These are phyloP conservation scores for Andrena camellia DNA, from an alignment of 2,888 invertebrate genomes.

Conservation along the genomic window DNA sequence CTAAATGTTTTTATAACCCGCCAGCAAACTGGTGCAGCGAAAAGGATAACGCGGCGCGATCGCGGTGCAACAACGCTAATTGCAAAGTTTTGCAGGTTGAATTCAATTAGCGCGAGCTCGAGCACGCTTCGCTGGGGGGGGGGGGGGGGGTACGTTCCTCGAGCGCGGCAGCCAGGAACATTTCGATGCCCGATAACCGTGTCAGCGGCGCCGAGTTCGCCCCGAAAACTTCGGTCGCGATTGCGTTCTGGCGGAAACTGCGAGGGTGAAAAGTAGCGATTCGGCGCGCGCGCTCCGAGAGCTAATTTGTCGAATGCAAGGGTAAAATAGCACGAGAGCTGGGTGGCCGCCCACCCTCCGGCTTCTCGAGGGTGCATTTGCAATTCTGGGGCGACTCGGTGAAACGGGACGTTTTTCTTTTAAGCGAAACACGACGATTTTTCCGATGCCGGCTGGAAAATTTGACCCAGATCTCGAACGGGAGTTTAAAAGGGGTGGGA, in stretches of 20 bases:
- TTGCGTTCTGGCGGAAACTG: conserved; percentile 20
- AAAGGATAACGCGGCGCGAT: neutral
- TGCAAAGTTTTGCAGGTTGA: neutral
- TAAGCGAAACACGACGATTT: conserved; percentile 9
- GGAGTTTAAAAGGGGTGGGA: neutral
- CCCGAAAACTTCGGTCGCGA: conserved; percentile 29
- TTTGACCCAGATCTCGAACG: conserved; percentile 10
- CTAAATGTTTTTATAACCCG: conserved; percentile 38
- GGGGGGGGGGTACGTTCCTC: neutral
- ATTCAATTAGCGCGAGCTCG: neutral
- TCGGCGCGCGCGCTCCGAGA: neutral
- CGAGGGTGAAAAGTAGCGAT: neutral
- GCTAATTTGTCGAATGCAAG: conserved; percentile 35
- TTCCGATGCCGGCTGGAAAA: neutral
- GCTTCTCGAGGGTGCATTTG: conserved; percentile 9
- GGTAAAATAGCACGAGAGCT: neutral
- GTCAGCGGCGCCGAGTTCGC: conserved; percentile 10
- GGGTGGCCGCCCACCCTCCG: neutral
- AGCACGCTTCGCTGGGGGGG: neutral
- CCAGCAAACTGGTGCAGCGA: neutral
- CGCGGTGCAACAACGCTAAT: neutral
- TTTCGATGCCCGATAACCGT: conserved; percentile 41
- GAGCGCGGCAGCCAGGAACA: neutral
- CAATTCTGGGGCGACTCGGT: neutral
- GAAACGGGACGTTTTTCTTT: neutral